phyloP scores from a whole-genome alignment of 2,888 invertebrate genomes.

The Epirrhoe tristata region DNA sequence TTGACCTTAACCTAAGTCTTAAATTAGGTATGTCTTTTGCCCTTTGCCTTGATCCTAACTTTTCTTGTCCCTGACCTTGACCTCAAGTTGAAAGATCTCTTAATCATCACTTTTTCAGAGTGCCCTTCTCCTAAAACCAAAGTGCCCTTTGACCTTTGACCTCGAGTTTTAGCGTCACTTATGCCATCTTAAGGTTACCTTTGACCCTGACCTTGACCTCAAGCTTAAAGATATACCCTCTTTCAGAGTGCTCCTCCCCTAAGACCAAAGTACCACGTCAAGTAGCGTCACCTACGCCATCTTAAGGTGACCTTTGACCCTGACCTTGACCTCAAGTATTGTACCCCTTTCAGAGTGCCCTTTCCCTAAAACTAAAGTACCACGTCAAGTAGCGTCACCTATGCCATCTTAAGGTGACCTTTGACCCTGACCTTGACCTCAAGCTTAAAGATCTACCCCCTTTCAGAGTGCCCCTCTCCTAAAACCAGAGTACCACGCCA shows the following conservation, averaged over 20 bases:
- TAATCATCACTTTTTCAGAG: too few relatives aligned
- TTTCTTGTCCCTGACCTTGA: background rate
- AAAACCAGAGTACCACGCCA: slow-evolving; percentile 58
- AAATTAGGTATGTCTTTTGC: background rate
- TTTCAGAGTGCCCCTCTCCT: slow-evolving; percentile 60
- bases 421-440: background rate
- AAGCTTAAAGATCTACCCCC: background rate
- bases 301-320: background rate
- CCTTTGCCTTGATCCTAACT: background rate
- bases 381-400: too few relatives aligned
- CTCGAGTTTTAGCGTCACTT: too few relatives aligned
- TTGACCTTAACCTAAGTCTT: slow-evolving; percentile 3
- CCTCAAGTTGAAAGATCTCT: too few relatives aligned
- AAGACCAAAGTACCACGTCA: too few relatives aligned
- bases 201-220: too few relatives aligned
- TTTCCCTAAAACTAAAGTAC: slow-evolving; percentile 51
- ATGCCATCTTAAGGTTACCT: too few relatives aligned
- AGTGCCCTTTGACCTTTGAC: background rate
- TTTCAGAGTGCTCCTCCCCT: too few relatives aligned
- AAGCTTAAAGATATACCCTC: too few relatives aligned
- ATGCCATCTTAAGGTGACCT: too few relatives aligned
- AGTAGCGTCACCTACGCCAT: too few relatives aligned
- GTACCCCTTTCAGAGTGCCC: slow-evolving; percentile 51
- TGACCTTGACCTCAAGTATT: background rate
- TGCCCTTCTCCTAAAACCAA: slow-evolving; percentile 58